phyloP scores from a whole-genome alignment of 2,888 invertebrate species.

The Cheilosia vulpina region DNA sequence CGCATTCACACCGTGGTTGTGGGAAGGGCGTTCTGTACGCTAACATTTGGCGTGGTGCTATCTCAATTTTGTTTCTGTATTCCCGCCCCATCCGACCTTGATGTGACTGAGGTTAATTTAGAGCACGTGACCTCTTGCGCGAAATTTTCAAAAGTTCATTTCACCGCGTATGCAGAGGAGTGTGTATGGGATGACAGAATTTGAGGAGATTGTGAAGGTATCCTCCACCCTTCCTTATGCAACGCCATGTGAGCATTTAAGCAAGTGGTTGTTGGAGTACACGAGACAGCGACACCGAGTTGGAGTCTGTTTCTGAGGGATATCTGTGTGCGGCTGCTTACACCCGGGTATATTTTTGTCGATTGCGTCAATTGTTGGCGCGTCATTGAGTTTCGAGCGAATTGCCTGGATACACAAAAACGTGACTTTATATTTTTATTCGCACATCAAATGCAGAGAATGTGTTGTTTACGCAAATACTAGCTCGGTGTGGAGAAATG shows the following conservation, averaged over 20 bases:
- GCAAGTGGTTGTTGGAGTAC: no score
- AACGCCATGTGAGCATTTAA: no score
- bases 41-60: no score
- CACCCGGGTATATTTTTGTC: not conserved
- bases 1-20: conserved; percentile 7
- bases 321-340: conserved; percentile 2
- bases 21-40: not conserved
- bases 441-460: conserved; percentile 1
- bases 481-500: not conserved
- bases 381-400: conserved; percentile 12
- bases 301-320: not conserved
- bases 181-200: no score
- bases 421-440: conserved; percentile 29
- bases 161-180: no score
- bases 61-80: not conserved
- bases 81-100: not conserved
- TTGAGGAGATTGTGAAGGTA: no score
- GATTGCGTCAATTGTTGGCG: conserved; percentile 34
- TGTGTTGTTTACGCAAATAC: conserved; percentile 16
- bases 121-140: no score
- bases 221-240: no score
- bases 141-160: no score
- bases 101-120: not conserved
- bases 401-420: not conserved
- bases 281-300: no score